Evolutionary conservation across 2,888 invertebrate species (phyloP).

Genomic region (Hypomecis atomaria): DNA sequence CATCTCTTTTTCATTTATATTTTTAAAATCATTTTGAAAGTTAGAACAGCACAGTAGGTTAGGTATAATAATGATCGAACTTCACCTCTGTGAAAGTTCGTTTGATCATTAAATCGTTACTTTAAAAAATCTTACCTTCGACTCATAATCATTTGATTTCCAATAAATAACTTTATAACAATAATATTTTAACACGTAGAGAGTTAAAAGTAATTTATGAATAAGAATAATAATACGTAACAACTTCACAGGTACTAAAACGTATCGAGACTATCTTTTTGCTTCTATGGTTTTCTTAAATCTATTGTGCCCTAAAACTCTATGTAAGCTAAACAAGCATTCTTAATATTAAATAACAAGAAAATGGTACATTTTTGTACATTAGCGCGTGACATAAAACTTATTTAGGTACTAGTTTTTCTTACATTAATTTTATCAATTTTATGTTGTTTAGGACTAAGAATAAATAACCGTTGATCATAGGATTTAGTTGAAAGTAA

Average conservation of each 20-base stretch:
- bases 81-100: too few species aligned
- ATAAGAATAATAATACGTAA: conserved; percentile 6
- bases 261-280: too few species aligned
- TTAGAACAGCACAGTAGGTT: too few species aligned
- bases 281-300: not conserved
- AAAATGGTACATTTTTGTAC: conserved; percentile 2
- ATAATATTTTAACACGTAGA: too few species aligned
- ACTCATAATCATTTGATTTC: not conserved
- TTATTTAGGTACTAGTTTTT: too few species aligned
- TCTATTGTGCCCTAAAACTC: conserved; percentile 25
- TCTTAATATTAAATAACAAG: conserved; percentile 31
- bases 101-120: not conserved
- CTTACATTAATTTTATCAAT: not conserved
- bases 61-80: too few species aligned
- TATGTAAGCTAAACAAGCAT: conserved; percentile 22
- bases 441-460: not conserved
- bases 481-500: too few species aligned
- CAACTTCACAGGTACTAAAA: conserved; percentile 5
- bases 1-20: too few species aligned
- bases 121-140: not conserved
- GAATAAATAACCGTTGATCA: too few species aligned
- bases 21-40: too few species aligned
- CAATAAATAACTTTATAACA: not conserved
- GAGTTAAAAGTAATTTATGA: not conserved
- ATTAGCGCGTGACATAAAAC: not conserved